Conservation (phyloP, 1,140 invertebrate species). For the Drosophila bipectinata region DNA sequence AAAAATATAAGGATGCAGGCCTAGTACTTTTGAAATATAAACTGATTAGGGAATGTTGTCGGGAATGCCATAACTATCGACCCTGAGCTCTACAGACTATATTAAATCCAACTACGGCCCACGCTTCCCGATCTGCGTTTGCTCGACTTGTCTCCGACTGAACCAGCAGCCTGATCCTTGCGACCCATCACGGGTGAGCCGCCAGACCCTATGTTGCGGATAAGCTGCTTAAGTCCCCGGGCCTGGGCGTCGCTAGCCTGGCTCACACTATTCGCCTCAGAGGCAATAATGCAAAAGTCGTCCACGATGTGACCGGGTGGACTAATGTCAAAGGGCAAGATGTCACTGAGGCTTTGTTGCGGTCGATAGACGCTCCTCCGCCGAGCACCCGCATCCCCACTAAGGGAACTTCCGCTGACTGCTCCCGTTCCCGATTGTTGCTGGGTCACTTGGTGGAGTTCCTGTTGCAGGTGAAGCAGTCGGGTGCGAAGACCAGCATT, state of each 20-base stretch:
- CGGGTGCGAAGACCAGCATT: conserved; percentile 89
- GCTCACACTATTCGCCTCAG: conserved; percentile 86
- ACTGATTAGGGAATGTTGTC: neutral
- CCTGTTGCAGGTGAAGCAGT: conserved; percentile 78
- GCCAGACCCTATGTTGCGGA: conserved; percentile 91
- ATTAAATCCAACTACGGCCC: conserved; percentile 79
- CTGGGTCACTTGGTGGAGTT: conserved; percentile 67
- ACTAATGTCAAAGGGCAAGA: conserved; percentile 86
- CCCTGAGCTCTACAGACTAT: neutral
- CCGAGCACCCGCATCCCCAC: conserved; percentile 55
- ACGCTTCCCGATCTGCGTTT: conserved; percentile 81
- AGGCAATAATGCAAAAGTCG: conserved; percentile 96
- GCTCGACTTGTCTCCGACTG: conserved; percentile 42
- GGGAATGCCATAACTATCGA: neutral
- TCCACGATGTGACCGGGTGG: conserved; percentile 92
- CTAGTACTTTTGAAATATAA: too few species aligned
- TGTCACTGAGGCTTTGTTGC: conserved; percentile 85
- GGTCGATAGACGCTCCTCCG: conserved; percentile 85
- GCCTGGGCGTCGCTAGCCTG: conserved; percentile 86
- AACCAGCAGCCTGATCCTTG: conserved; percentile 84
- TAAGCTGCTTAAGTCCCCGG: conserved; percentile 90
- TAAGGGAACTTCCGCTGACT: conserved; percentile 34
- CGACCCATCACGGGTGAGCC: conserved; percentile 91
- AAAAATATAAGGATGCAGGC: too few species aligned
- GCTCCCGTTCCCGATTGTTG: conserved; percentile 19